A percentile compares a stretch with the other conserved stretches of the same genome.
phyloP scores from a whole-genome alignment of 2,113 vertebrate genomes.

The Suncus etruscus region DNA sequence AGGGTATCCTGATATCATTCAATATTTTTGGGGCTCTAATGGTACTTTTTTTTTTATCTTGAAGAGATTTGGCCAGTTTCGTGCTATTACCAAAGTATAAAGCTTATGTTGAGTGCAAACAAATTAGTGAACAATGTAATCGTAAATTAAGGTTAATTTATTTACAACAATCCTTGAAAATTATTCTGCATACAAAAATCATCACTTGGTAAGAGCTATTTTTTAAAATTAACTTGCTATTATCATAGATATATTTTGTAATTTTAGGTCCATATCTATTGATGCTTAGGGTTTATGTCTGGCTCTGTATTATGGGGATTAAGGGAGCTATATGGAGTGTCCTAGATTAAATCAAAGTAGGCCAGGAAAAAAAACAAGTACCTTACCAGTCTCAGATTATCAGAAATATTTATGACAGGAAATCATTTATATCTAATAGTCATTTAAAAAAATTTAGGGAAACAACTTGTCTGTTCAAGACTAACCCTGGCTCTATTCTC shows the following conservation, averaged over 20 bases:
- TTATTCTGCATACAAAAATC: conserved; percentile 12
- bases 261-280: no score
- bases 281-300: no score
- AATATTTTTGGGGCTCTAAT: neutral
- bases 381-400: neutral
- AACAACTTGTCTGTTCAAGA: no score
- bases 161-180: conserved; percentile 53
- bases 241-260: neutral
- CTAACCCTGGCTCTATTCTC: no score
- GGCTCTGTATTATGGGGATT: no score
- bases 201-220: neutral
- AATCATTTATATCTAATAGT: neutral
- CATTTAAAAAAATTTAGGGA: neutral
- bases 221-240: neutral
- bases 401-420: neutral
- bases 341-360: no score
- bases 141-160: conserved; percentile 41
- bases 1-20: neutral
- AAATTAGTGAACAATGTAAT: conserved; percentile 45
- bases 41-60: neutral
- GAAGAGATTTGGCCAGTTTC: neutral
- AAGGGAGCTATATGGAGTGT: no score
- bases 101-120: conserved; percentile 66
- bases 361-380: neutral
- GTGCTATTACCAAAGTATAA: neutral